A percentile compares a stretch with the other conserved stretches of the same genome.
Conservation (phyloP, 1,140 invertebrate species). For the Zaprionus inermis region DNA sequence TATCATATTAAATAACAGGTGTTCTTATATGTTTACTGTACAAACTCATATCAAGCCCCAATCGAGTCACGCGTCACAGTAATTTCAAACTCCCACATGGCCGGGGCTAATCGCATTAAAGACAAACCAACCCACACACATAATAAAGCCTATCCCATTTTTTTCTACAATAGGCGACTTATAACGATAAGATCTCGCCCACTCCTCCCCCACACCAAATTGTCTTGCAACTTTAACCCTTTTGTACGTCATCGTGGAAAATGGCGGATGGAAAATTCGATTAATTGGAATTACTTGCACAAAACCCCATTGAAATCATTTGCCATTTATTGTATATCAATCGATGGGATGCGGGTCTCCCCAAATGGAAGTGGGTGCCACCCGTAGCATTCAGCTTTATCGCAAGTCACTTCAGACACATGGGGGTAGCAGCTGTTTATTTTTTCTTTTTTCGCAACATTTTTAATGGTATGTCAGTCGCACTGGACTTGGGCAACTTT, state of each 20-base stretch:
- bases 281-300: constrained; percentile 74
- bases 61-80: neutral
- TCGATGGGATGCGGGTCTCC: constrained; percentile 38
- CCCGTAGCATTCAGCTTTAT: constrained; percentile 65
- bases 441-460: constrained; percentile 56
- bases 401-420: constrained; percentile 64
- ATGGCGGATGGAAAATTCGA: constrained; percentile 55
- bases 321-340: constrained; percentile 41
- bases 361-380: constrained; percentile 61
- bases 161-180: neutral
- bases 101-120: neutral
- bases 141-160: neutral
- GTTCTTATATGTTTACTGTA: neutral
- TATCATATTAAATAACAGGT: too few relatives aligned
- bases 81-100: neutral
- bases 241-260: neutral
- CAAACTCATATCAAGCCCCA: neutral
- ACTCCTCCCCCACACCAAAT: neutral
- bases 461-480: constrained; percentile 65
- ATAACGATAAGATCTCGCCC: constrained; percentile 3
- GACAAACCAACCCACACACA: neutral
- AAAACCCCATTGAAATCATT: constrained; percentile 58
- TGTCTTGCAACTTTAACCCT: neutral
- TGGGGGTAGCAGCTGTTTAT: constrained; percentile 73
- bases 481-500: constrained; percentile 67